phyloP scores from a whole-genome alignment of 2,797 vertebrate species.

The Cercopithecus hamlyni region DNA sequence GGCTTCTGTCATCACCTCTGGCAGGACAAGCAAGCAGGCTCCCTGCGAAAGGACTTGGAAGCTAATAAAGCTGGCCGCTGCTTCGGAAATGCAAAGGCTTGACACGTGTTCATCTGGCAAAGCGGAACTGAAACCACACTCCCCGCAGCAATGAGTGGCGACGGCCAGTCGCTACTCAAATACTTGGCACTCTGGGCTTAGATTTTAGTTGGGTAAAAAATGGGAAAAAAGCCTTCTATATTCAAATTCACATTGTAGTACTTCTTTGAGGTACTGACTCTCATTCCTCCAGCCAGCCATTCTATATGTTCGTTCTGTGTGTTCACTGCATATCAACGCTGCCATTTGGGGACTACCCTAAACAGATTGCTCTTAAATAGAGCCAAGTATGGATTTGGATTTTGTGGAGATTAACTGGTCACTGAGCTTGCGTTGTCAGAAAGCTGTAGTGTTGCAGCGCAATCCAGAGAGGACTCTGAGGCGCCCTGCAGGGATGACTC shows the following conservation, averaged over 20 bases:
- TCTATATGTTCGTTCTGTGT: not conserved
- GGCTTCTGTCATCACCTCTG: slow-evolving; percentile 21
- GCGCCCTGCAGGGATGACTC: not conserved
- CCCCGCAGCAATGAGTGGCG: not conserved
- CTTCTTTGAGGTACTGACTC: not conserved
- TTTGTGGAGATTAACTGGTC: slow-evolving; percentile 81
- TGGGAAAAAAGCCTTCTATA: not conserved
- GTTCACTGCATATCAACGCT: slow-evolving; percentile 31
- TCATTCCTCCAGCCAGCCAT: not conserved
- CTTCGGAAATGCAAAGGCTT: slow-evolving; percentile 16
- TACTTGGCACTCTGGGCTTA: not conserved
- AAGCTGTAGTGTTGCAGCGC: slow-evolving; percentile 23
- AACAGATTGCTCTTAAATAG: slow-evolving; percentile 69
- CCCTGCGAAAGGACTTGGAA: slow-evolving; percentile 18
- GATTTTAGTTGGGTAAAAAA: not conserved
- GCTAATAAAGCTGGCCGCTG: not conserved
- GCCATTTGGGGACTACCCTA: slow-evolving; percentile 43
- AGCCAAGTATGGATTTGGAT: slow-evolving; percentile 79
- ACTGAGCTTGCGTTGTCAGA: slow-evolving; percentile 76
- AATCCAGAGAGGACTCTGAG: not conserved
- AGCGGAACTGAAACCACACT: not conserved
- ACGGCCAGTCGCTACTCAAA: not conserved
- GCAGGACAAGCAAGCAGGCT: not conserved
- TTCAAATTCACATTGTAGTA: not conserved
- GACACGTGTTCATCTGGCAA: slow-evolving; percentile 8